Conservation (phyloP, 2,113 vertebrate genomes). For the Dinomys branickii region DNA sequence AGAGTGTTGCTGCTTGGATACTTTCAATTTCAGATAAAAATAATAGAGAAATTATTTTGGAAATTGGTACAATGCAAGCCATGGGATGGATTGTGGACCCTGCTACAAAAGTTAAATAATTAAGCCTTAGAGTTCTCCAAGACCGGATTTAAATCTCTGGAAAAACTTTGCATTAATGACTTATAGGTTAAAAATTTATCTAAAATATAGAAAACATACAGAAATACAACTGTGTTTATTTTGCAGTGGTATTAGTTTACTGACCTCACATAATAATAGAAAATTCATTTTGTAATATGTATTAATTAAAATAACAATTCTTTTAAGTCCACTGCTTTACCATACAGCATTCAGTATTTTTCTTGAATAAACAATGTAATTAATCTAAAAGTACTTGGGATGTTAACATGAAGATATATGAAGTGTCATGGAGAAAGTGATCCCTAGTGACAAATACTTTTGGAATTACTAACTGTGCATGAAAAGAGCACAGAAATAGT, state of each 20-base stretch:
- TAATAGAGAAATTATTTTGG: slow-evolving; percentile 43
- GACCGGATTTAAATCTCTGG: background rate
- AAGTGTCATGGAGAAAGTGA: background rate
- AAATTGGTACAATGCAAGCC: slow-evolving; percentile 40
- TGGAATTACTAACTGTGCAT: background rate
- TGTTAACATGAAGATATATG: background rate
- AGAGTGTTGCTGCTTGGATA: slow-evolving; percentile 49
- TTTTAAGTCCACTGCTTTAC: background rate
- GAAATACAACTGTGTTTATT: background rate
- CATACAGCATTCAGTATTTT: background rate
- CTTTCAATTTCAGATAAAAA: slow-evolving; percentile 64
- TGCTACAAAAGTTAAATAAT: background rate
- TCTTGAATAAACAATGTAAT: background rate
- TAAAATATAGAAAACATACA: background rate
- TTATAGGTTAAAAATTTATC: background rate
- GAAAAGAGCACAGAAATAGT: background rate
- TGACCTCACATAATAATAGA: background rate
- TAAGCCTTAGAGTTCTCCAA: background rate
- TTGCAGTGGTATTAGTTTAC: background rate
- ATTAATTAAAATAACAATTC: background rate
- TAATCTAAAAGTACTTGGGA: background rate
- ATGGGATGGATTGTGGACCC: background rate
- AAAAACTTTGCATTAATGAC: background rate
- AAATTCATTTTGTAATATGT: background rate
- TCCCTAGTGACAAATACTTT: background rate